These are phyloP conservation scores for Lepisosteus oculatus DNA, from an alignment of 2,113 vertebrate genomes.

Conservation along the genomic window DNA sequence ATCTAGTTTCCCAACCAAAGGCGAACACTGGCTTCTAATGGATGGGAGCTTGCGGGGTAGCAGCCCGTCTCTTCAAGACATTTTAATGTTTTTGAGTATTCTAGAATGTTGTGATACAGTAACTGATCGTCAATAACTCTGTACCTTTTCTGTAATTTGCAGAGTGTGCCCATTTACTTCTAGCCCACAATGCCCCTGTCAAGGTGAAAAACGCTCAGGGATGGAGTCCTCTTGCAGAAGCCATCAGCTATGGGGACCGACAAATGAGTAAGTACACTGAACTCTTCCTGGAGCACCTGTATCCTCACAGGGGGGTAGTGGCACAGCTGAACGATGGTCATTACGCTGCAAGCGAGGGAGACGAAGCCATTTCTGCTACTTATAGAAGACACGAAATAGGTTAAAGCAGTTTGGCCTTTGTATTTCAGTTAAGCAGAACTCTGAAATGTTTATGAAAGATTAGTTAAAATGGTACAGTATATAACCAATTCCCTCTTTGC, in stretches of 20 bases:
- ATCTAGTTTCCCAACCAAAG: too few species aligned
- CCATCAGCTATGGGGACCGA: constrained; percentile 98
- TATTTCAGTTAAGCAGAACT: constrained; percentile 17
- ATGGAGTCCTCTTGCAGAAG: constrained; percentile 98
- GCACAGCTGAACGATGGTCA: background rate
- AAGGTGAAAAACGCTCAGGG: constrained; percentile 99
- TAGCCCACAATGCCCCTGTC: constrained; percentile 97
- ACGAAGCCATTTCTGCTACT: constrained; percentile 14
- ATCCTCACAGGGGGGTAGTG: background rate
- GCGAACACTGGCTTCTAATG: too few species aligned
- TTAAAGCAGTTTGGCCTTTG: constrained; percentile 30
- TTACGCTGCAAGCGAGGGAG: constrained; percentile 5
- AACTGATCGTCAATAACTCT: background rate
- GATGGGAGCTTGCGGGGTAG: too few species aligned
- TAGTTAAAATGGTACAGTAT: too few species aligned
- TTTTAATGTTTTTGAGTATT: too few species aligned
- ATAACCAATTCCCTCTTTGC: too few species aligned
- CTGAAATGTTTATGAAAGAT: too few species aligned
- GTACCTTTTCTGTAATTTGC: constrained; percentile 30
- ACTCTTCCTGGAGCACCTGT: background rate
- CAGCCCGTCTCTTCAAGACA: too few species aligned
- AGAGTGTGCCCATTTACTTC: constrained; percentile 97
- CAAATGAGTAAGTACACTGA: constrained; percentile 89
- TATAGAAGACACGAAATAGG: constrained; percentile 16
- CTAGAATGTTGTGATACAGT: too few species aligned